Evolutionary conservation across 2,888 invertebrate species (phyloP).

Genomic region (Proisotoma minuta): DNA sequence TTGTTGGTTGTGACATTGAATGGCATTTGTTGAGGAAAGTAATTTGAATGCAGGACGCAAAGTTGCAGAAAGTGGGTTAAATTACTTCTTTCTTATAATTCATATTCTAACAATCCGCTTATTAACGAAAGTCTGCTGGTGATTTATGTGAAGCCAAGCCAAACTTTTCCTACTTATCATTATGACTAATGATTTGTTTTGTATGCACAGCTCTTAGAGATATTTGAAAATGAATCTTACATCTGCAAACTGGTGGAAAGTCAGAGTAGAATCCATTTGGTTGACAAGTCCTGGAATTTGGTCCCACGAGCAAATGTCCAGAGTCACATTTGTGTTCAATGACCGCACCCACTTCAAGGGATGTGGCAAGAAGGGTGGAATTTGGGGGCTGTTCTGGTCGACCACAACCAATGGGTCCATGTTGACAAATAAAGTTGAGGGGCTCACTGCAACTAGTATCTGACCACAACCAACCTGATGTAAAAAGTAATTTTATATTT

Average conservation of each 20-base stretch:
- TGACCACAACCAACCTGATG: constrained; percentile 93
- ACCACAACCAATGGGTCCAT: constrained; percentile 86
- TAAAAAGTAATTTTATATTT: no score
- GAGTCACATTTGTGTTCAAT: constrained; percentile 78
- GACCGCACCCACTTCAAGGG: constrained; percentile 73
- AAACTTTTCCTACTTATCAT: no score
- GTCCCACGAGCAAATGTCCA: constrained; percentile 82
- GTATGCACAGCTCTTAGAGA: no score
- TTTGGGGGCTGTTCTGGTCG: constrained; percentile 89
- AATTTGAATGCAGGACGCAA: no score
- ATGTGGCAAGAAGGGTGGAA: constrained; percentile 74
- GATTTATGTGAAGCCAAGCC: no score
- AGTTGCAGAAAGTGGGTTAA: no score
- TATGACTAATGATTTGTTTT: no score
- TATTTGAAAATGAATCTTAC: constrained; percentile 60
- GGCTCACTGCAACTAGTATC: constrained; percentile 80
- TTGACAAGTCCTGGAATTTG: constrained; percentile 73
- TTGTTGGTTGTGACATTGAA: no score
- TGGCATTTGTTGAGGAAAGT: no score
- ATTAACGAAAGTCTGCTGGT: no score
- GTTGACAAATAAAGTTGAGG: constrained; percentile 87
- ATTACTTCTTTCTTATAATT: no score
- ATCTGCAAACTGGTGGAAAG: constrained; percentile 87
- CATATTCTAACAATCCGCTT: no score
- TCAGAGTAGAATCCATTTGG: constrained; percentile 91